Percentiles rank a stretch among this genome's conserved stretches.
phyloP scores from a whole-genome alignment of 1,140 invertebrate genomes.

The Bombus cullumanus region DNA sequence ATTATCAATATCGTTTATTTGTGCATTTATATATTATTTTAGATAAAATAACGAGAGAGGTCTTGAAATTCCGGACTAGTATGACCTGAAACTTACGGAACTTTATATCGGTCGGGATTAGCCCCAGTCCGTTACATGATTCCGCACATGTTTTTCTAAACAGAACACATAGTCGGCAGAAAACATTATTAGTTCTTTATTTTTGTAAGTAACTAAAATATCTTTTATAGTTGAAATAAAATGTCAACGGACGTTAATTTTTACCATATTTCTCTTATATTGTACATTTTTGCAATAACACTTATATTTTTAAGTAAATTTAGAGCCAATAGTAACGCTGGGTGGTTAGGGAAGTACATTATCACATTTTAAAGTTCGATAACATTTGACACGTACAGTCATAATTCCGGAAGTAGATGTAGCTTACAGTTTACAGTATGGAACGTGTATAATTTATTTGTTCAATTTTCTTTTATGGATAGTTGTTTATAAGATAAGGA shows the following conservation, averaged over 20 bases:
- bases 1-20: neutral
- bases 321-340: neutral
- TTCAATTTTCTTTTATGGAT: neutral
- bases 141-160: neutral
- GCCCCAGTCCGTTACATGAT: neutral
- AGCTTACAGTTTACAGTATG: conserved; percentile 1
- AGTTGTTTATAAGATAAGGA: conserved; percentile 20
- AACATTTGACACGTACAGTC: conserved; percentile 63
- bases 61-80: neutral
- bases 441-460: neutral
- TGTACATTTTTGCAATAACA: too few relatives aligned
- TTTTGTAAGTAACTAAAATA: neutral
- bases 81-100: neutral
- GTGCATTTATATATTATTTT: neutral
- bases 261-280: neutral
- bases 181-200: neutral
- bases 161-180: neutral
- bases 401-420: conserved; percentile 52
- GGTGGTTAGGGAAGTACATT: conserved; percentile 22
- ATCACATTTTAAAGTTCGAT: conserved; percentile 60
- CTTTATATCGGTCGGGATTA: neutral
- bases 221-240: neutral
- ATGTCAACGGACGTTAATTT: neutral
- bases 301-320: too few relatives aligned
- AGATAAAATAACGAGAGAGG: neutral